Evolutionary conservation across 1,140 invertebrate genomes (phyloP).

Genomic region (Drosophila tani): DNA sequence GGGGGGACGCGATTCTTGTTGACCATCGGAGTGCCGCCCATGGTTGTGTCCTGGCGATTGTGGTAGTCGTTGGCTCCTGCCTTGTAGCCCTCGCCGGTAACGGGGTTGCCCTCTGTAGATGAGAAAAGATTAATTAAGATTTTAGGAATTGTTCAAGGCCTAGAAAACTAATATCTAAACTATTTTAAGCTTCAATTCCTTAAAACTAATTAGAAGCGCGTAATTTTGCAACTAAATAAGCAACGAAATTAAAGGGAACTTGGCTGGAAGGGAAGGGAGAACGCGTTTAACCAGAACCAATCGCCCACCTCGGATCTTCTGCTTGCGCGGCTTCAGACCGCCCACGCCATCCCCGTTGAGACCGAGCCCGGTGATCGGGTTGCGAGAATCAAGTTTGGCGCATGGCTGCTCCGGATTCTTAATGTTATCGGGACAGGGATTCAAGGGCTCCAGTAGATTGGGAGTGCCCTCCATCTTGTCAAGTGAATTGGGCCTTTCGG

Average conservation of each 20-base stretch:
- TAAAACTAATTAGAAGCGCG: not conserved
- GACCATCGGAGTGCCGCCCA: conserved; percentile 76
- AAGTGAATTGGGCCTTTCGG: conserved; percentile 47
- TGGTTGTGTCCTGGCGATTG: conserved; percentile 53
- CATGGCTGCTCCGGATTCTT: conserved; percentile 23
- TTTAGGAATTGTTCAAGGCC: not conserved
- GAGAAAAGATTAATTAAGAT: conserved; percentile 2
- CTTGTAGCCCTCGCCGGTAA: conserved; percentile 86
- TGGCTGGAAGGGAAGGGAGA: not conserved
- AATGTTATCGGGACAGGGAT: conserved; percentile 14
- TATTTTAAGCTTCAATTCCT: not conserved
- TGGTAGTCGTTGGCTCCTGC: conserved; percentile 62
- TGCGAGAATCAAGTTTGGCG: conserved; percentile 50
- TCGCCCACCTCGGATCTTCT: conserved; percentile 62
- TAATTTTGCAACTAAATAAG: not conserved
- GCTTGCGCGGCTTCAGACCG: conserved; percentile 68
- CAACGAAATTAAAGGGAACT: not conserved
- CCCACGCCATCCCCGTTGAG: conserved; percentile 77
- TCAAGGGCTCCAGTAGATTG: conserved; percentile 35
- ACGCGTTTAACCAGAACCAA: conserved; percentile 7
- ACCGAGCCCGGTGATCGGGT: conserved; percentile 77
- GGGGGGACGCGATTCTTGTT: conserved; percentile 85
- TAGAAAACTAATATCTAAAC: not conserved
- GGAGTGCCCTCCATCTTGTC: conserved; percentile 22
- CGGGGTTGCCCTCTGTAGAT: conserved; percentile 86